Conservation (phyloP, 2,113 vertebrate genomes). For the Oxyruncus cristatus region DNA sequence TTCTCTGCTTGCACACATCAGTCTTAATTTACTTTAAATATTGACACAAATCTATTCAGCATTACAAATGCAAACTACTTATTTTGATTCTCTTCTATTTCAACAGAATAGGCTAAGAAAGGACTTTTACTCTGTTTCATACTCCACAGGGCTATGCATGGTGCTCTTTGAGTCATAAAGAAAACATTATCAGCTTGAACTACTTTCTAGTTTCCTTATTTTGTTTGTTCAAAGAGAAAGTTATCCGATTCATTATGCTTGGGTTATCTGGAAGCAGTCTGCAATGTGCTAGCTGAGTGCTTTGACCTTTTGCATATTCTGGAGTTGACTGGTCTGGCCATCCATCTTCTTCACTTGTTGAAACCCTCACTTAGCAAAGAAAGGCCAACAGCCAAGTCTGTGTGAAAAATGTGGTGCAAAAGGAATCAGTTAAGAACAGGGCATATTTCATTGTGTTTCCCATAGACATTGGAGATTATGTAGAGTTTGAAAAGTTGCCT, state of each 20-base stretch:
- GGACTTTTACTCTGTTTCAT: not conserved
- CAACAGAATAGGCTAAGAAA: not conserved
- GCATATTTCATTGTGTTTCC: slow-evolving; percentile 45
- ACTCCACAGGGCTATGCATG: not conserved
- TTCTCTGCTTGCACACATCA: not conserved
- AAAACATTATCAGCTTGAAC: slow-evolving; percentile 12
- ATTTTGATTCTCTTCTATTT: not conserved
- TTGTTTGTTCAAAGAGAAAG: slow-evolving; percentile 28
- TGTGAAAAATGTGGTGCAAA: slow-evolving; percentile 40
- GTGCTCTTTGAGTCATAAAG: not conserved
- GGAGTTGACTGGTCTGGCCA: slow-evolving; percentile 17
- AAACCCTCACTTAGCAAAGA: slow-evolving; percentile 48
- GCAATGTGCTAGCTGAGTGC: not conserved
- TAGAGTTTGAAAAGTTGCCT: slow-evolving; percentile 23
- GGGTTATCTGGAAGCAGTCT: slow-evolving; percentile 19
- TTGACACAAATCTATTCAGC: not conserved
- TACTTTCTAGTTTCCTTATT: slow-evolving; percentile 21
- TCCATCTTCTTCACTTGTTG: slow-evolving; percentile 52
- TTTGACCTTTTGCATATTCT: slow-evolving; percentile 47
- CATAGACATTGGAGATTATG: not conserved
- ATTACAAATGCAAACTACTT: not conserved
- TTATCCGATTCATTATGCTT: not conserved
- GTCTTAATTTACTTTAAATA: not conserved
- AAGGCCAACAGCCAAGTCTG: slow-evolving; percentile 49
- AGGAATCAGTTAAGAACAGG: slow-evolving; percentile 37